Base-by-base conservation (phyloP, 2,888 invertebrate species). In the Lydus trimaculatus region DNA sequence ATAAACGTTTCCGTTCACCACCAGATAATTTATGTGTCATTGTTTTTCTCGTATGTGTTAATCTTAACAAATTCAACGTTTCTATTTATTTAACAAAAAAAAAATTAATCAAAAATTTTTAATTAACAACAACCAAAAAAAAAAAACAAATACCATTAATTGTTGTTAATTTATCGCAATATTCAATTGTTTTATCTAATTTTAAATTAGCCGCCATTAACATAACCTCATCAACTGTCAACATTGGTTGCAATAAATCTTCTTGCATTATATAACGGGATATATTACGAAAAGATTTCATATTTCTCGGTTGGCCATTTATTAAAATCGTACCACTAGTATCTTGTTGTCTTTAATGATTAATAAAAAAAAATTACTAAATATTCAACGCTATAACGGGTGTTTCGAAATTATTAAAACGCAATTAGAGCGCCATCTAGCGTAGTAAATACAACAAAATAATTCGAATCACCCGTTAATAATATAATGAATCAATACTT, bases 211-310 rank as follows among this genome's bases (percentile, higher is more conserved):
- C 95, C 0, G 97, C 95, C 74, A 97, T 91, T 76, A 89, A 87
- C 94, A 98, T 95, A 8, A 94, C 90, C 83, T 98, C 98, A 70
- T 90, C 87, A 1, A 97, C 96, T 0, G 96, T 94, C 73, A 98
- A 90, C 82, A 93, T 91, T 0, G 94, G 95, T 82, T 97, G 94
- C 20, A 96, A 85, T 0, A 95, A 87, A 81, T 96, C 95, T 73
- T 95, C 91, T 85, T 98, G 98, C 97, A 98, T 97, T 76, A 98
- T 98, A 86, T 98, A 98, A 64, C 97, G 91, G 0, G 97, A 96
- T 86, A 95, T 89, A 86, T 95, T 95, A 58, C 94, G 89, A 85
- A 98, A 98, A 74, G 91, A 87, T 28, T 90, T 88, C 67, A 94
- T 86, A 80, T 96, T 90, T 15, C 97, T 88, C 0, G 90, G 89